Base-by-base conservation (phyloP, 2,797 vertebrate genomes). In the Arrhamphus sclerolepis region DNA sequence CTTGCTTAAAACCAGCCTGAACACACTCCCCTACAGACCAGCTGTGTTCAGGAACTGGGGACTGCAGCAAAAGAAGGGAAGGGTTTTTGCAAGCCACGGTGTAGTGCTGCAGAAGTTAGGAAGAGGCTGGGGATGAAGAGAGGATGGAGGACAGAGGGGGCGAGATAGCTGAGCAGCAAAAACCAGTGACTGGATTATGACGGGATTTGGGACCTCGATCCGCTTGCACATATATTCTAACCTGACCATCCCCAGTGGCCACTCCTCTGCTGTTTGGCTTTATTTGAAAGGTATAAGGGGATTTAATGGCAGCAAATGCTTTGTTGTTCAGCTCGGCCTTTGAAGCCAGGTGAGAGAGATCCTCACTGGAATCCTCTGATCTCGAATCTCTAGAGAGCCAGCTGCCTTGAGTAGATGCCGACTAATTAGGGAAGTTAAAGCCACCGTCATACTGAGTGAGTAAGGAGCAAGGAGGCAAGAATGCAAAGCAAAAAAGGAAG, bases 261-360 rank as follows among this genome's bases (percentile, higher is more conserved):
- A 42, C 66, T 56, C 24, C 42, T 11, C 43, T 67, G 26, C 48
- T 42, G 62, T 50, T 58, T 42, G 65, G 52, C 73, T 70, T 77
- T 64, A 55, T 84, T 79, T 84, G 51, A 82, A 72, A 78, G 69
- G 62, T 73, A 69, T 69, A 65, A 71, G 77, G 75, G 77, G 67
- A 68, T 70, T 61, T 76, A 76, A 78, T 52, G 46, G 58, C 56
- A 63, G 61, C 54, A 61, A 62, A 66, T 56, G 62, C 87, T 89
- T 82, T 82, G 75, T 78, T 75, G 74, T 81, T 75, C 55, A 46
- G n/a, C 62, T 66, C 66, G 22, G 60, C 84, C 80, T 92, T 89
- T 91, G 84, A 90, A 89, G 87, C 62, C 75, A 66, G 76, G 85
- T 77, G 87, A 86, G 82, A 67, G 56, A 71, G 66, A 75, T 72